Base-by-base conservation (phyloP, 2,113 vertebrate species). In the Callospermophilus lateralis region DNA sequence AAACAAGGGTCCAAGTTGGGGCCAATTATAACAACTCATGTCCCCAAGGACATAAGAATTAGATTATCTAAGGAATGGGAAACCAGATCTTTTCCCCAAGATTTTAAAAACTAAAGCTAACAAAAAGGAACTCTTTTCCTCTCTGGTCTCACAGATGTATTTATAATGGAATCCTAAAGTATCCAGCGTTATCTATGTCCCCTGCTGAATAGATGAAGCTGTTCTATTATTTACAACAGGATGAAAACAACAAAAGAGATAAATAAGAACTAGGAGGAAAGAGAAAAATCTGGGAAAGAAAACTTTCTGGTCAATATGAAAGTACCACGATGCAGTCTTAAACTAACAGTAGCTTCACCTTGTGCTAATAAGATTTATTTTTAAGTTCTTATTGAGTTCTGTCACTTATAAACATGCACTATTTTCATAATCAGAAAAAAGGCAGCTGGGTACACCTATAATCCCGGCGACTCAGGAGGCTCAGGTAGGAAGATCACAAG, bases 361-460 rank as follows among this genome's bases (percentile, higher is more conserved):
- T 92, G 26, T 70, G 68, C 51, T 74, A 92, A 80, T n/a, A 67
- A 84, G 45, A 58, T 84, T 65, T 87, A 22, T 30, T 26, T 28
- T 61, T 16, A 85, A 85, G 32, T 83, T 73, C 67, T 53, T 26
- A 28, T 6, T 87, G 70, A 61, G 39, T 78, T 58, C 42, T 90
- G 39, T 80, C 20, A 45, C 37, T 74, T 93, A 61, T 34, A 93
- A 93, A 79, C 22, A 77, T 42, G 34, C 70, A 68, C 68, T 91
- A 88, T 53, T 83, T 91, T 77, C 83, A 77, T 63, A 90, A 65
- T 34, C 67, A 87, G 20, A 45, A 90, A 84, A 79, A 86, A 81
- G 16, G 6, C n/a, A 73, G 20, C 34, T 34, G 34, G 34, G 34
- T 5, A 72, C 61, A 63, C 61, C 26, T 63, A 22, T 26, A 28